Percentiles rank a stretch among this genome's conserved stretches.
Evolutionary conservation across 2,797 vertebrate species (phyloP).

Genomic region (Hippocampus kuda): DNA sequence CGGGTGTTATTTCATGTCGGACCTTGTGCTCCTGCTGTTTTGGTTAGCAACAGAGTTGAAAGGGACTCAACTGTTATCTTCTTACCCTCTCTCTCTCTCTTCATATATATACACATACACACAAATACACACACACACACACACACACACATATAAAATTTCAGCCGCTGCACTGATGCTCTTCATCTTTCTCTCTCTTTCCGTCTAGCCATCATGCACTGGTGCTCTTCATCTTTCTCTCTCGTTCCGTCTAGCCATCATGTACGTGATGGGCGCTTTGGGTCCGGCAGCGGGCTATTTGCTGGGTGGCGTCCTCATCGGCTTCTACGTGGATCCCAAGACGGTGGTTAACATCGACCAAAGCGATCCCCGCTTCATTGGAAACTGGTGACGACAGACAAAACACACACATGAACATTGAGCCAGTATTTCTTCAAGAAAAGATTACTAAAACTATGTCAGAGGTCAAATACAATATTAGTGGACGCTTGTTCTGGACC

Average conservation of each 20-base stretch:
- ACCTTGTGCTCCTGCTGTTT: background rate
- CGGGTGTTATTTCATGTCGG: background rate
- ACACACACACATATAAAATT: no score
- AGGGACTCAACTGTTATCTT: no score
- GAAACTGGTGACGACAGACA: conserved; percentile 78
- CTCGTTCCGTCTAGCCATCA: conserved; percentile 71
- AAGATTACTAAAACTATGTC: no score
- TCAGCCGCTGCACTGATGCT: no score
- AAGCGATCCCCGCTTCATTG: conserved; percentile 92
- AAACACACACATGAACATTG: background rate
- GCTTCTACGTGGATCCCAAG: conserved; percentile 92
- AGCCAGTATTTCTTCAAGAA: no score
- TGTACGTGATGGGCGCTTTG: conserved; percentile 98
- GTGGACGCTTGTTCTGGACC: no score
- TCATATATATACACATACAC: no score
- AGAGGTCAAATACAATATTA: no score
- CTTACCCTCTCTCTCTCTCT: no score
- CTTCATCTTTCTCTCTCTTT: background rate
- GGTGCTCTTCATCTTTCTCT: background rate
- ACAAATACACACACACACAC: no score
- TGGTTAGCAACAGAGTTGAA: no score
- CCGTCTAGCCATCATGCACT: conserved; percentile 84
- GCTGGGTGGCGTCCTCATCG: conserved; percentile 91
- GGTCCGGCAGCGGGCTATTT: conserved; percentile 94
- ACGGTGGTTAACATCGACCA: conserved; percentile 82